Conservation (phyloP, 2,888 invertebrate genomes). For the Trissolcus japonicus region DNA sequence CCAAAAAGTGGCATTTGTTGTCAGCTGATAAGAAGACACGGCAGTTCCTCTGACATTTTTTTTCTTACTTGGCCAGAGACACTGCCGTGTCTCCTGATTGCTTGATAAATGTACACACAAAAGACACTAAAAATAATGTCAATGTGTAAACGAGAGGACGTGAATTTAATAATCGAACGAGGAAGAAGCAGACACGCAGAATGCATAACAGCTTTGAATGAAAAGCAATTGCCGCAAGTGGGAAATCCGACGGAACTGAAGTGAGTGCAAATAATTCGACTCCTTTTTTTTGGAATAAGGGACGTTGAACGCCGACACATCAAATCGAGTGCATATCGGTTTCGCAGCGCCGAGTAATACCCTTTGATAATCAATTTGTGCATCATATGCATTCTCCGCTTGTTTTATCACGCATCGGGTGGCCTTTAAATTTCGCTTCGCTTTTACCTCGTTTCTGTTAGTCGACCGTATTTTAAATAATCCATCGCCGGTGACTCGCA, state of each 20-base stretch:
- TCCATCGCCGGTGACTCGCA: conserved; percentile 21
- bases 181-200: conserved; percentile 40
- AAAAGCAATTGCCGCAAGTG: conserved; percentile 66
- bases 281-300: conserved; percentile 59
- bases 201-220: conserved; percentile 67
- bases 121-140: conserved; percentile 51
- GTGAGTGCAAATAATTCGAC: conserved; percentile 71
- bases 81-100: no score
- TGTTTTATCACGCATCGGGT: conserved; percentile 62
- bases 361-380: conserved; percentile 74
- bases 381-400: conserved; percentile 62
- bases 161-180: conserved; percentile 62
- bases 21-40: no score
- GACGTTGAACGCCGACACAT: conserved; percentile 65
- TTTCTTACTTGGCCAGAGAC: no score
- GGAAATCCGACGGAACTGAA: conserved; percentile 71
- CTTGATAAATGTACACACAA: conserved; percentile 53
- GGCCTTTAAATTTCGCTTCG: conserved; percentile 57
- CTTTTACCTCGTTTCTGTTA: conserved; percentile 27
- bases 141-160: conserved; percentile 60
- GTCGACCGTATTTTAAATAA: conserved; percentile 41
- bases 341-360: conserved; percentile 65
- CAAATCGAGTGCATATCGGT: conserved; percentile 69
- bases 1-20: no score
- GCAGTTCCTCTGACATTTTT: no score